These are phyloP conservation scores for Grallaria varia DNA, from an alignment of 2,113 vertebrate genomes.

Conservation along the genomic window DNA sequence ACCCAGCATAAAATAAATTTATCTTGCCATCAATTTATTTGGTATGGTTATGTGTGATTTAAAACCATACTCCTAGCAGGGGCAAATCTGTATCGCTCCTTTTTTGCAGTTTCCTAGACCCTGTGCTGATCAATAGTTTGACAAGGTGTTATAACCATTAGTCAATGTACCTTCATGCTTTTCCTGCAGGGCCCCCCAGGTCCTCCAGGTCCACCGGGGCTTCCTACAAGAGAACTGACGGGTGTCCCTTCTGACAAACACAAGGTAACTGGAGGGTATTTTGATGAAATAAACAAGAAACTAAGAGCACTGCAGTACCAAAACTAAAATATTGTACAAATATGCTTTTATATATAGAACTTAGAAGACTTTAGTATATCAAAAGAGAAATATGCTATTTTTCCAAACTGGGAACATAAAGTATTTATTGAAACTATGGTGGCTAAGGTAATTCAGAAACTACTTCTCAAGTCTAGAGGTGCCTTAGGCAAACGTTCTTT, in stretches of 20 bases:
- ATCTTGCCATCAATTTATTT: background rate
- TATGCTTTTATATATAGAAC: background rate
- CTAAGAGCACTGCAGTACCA: background rate
- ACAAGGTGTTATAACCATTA: background rate
- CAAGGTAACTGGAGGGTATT: slow-evolving; percentile 66
- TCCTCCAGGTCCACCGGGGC: slow-evolving; percentile 69
- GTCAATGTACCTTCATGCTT: background rate
- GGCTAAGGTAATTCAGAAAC: background rate
- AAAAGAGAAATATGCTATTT: background rate
- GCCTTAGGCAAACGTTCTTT: background rate
- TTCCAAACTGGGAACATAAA: background rate
- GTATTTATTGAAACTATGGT: background rate
- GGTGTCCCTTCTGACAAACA: slow-evolving; percentile 36
- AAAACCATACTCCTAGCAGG: background rate
- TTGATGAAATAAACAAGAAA: background rate
- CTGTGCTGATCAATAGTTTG: background rate
- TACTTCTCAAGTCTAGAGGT: background rate
- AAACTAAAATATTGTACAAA: background rate
- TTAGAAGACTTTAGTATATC: background rate
- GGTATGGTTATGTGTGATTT: background rate
- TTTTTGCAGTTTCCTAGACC: background rate
- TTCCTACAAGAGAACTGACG: slow-evolving; percentile 19
- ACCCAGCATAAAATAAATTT: background rate
- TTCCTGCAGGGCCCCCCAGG: slow-evolving; percentile 70
- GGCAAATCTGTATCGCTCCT: background rate